phyloP scores from a whole-genome alignment of 2,113 vertebrate genomes.

The Aythya baeri region DNA sequence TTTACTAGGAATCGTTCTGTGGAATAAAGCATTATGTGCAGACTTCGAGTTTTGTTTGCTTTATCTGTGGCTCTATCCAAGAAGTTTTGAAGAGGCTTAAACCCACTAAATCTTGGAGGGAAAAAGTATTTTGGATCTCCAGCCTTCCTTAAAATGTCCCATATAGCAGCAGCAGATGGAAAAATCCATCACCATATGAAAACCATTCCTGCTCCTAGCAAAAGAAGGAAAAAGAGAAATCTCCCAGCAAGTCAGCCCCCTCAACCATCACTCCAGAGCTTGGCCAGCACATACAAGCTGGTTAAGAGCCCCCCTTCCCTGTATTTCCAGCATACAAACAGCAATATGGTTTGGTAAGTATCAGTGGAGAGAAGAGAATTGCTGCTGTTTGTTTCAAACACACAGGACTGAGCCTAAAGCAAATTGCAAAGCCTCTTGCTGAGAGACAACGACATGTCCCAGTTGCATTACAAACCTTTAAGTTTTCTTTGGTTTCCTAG shows the following conservation, averaged over 20 bases:
- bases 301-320: not conserved
- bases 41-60: not conserved
- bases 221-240: not conserved
- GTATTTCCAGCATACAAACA: not conserved
- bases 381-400: not conserved
- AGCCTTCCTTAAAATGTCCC: not conserved
- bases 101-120: not conserved
- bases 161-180: not conserved
- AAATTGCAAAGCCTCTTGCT: not conserved
- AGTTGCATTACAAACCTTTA: not conserved
- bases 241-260: not conserved
- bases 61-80: not conserved
- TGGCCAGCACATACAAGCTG: not conserved
- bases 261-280: not conserved
- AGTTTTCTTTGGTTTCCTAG: not conserved
- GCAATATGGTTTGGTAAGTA: rapidly evolving
- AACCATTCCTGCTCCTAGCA: not conserved
- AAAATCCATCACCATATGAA: not conserved
- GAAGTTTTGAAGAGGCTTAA: not conserved
- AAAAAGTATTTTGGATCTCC: not conserved
- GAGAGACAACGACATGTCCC: not conserved
- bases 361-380: not conserved
- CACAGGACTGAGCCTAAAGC: not conserved
- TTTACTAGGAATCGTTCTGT: not conserved
- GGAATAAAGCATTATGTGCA: not conserved